A percentile compares a stretch with the other conserved stretches of the same genome.
Evolutionary conservation across 2,113 vertebrate species (phyloP).

Genomic region (Xiphophorus couchianus): DNA sequence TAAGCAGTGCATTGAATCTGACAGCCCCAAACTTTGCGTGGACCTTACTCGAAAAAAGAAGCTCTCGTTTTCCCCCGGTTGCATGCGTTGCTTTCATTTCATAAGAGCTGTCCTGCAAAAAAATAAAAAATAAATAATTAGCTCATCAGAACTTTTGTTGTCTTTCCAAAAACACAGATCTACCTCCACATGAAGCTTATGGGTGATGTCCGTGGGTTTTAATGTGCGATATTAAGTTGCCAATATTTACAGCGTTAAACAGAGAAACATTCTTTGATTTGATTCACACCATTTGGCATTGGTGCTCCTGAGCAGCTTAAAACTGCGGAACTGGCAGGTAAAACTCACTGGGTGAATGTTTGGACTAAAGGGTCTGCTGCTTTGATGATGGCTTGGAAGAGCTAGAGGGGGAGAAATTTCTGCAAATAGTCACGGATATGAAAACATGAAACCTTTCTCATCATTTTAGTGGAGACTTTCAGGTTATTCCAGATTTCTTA

Average conservation of each 20-base stretch:
- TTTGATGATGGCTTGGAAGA: neutral
- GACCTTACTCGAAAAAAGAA: neutral
- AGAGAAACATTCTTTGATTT: neutral
- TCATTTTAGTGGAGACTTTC: neutral
- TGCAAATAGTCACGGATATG: neutral
- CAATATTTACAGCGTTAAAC: neutral
- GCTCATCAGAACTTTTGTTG: constrained; percentile 26
- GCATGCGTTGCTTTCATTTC: constrained; percentile 12
- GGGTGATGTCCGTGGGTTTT: constrained; percentile 30
- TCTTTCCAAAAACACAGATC: constrained; percentile 23
- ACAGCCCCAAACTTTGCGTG: constrained; percentile 35
- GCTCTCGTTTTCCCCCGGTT: constrained; percentile 20
- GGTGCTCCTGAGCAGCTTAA: neutral
- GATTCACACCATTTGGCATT: neutral
- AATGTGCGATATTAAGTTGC: constrained; percentile 24
- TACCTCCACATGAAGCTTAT: constrained; percentile 51
- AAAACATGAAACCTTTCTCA: neutral
- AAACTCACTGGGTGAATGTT: neutral
- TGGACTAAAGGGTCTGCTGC: neutral
- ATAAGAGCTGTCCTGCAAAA: constrained; percentile 8
- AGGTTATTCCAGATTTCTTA: neutral
- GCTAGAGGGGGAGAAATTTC: neutral
- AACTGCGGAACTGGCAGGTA: neutral
- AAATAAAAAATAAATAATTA: constrained; percentile 7
- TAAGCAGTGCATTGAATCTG: constrained; percentile 38